These are phyloP conservation scores for Papilio helenus DNA, from an alignment of 1,140 invertebrate genomes.

Conservation along the genomic window DNA sequence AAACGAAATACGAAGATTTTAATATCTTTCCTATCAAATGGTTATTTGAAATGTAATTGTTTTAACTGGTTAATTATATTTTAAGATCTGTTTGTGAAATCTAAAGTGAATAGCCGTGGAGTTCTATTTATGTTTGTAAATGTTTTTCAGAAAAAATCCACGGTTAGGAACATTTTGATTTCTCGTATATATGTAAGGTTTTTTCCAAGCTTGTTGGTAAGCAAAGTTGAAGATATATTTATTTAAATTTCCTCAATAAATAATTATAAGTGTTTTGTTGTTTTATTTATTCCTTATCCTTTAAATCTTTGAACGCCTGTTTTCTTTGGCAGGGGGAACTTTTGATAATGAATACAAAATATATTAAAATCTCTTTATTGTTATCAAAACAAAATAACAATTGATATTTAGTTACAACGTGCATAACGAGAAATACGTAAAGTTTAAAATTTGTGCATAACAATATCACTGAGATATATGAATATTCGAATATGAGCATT, in stretches of 20 bases:
- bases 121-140: not conserved
- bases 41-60: not conserved
- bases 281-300: not conserved
- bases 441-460: not conserved
- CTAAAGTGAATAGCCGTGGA: not conserved
- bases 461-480: not conserved
- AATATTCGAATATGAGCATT: too few species aligned
- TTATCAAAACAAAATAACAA: conserved; percentile 17
- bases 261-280: not conserved
- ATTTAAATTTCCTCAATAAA: not conserved
- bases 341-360: not conserved
- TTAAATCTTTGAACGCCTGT: too few species aligned
- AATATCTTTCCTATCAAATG: not conserved
- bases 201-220: conserved; percentile 3
- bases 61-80: not conserved
- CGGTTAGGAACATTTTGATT: not conserved
- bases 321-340: too few species aligned
- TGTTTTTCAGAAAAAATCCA: not conserved
- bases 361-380: conserved; percentile 4
- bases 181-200: not conserved
- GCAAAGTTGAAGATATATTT: conserved; percentile 1
- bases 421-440: not conserved
- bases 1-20: too few species aligned
- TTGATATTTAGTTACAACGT: not conserved
- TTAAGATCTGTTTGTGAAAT: not conserved